These are phyloP conservation scores for Cacatua alba DNA, from an alignment of 2,113 vertebrate species.

Conservation along the genomic window DNA sequence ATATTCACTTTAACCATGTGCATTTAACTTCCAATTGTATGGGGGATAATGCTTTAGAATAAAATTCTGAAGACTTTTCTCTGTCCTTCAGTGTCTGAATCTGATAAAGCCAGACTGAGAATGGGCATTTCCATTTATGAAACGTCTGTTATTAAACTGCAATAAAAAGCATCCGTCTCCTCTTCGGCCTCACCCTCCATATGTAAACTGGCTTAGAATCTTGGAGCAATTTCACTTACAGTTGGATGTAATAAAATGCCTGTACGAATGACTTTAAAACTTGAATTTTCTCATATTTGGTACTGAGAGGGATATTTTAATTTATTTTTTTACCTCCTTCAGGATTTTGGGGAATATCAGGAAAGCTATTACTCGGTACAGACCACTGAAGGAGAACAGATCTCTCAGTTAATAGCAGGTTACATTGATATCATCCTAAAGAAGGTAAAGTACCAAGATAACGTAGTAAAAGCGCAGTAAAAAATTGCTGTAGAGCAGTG, in stretches of 20 bases:
- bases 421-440: slow-evolving; percentile 99
- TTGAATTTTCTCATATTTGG: neutral
- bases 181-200: neutral
- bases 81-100: neutral
- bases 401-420: slow-evolving; percentile 97
- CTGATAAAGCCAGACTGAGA: neutral
- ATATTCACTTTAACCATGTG: neutral
- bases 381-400: slow-evolving; percentile 98
- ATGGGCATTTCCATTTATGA: neutral
- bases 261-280: neutral
- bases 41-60: neutral
- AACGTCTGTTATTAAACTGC: neutral
- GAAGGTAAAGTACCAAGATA: slow-evolving; percentile 79
- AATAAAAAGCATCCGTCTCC: neutral
- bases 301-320: neutral
- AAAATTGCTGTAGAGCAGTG: neutral
- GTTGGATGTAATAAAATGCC: neutral
- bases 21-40: neutral
- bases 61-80: neutral
- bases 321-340: neutral
- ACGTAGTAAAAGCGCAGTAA: neutral
- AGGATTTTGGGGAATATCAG: slow-evolving; percentile 99
- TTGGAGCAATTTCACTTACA: neutral
- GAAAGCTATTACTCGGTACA: slow-evolving; percentile 99
- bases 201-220: neutral